These are phyloP conservation scores for Rhodeus uyekii DNA, from an alignment of 2,797 vertebrate species.

Conservation along the genomic window DNA sequence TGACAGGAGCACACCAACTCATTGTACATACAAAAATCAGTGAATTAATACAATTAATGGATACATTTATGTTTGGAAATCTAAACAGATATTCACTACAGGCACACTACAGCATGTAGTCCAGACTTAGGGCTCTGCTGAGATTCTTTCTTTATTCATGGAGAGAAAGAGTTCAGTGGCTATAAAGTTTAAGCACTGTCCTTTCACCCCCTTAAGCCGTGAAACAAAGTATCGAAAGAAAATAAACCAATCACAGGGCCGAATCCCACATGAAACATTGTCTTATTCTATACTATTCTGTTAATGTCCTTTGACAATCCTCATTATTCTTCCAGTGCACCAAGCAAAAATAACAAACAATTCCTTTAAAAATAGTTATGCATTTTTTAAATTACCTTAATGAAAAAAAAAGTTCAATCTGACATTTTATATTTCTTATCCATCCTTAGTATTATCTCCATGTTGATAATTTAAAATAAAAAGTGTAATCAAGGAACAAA, in stretches of 20 bases:
- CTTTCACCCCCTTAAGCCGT: not conserved
- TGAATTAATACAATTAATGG: no score
- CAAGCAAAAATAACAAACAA: not conserved
- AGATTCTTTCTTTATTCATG: not conserved
- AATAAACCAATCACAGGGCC: no score
- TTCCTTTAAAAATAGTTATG: not conserved
- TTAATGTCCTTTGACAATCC: not conserved
- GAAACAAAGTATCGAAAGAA: not conserved
- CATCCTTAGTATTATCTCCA: not conserved
- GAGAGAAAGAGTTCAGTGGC: not conserved
- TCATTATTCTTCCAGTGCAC: not conserved
- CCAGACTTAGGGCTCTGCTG: not conserved
- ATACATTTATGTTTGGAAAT: no score
- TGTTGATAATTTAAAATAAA: not conserved
- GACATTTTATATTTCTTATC: not conserved
- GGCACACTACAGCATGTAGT: no score
- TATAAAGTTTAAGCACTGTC: not conserved
- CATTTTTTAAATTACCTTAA: not conserved
- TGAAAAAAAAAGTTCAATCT: not conserved
- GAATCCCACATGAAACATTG: not conserved
- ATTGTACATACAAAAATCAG: no score
- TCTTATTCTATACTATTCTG: not conserved
- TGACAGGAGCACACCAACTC: no score
- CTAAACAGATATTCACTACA: no score
- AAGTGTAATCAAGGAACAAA: not conserved